A percentile compares a stretch with the other conserved stretches of the same genome.
phyloP scores from a whole-genome alignment of 2,797 vertebrate genomes.

The Anabas testudineus region DNA sequence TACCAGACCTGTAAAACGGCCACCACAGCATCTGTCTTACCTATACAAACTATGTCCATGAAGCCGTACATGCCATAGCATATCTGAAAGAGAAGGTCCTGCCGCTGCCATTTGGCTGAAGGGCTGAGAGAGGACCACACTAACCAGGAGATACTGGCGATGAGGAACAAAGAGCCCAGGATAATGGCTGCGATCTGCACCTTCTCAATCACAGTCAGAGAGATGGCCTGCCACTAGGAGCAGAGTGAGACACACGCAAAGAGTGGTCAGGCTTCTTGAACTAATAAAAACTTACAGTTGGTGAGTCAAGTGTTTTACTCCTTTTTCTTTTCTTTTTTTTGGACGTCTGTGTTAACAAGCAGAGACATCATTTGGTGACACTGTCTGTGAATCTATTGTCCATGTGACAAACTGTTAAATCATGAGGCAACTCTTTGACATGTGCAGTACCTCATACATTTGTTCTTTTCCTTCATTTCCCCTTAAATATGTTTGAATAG shows the following conservation, averaged over 20 bases:
- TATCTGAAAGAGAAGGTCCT: conserved; percentile 93
- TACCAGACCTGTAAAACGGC: neutral
- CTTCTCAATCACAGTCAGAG: conserved; percentile 91
- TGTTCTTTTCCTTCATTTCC: conserved; percentile 25
- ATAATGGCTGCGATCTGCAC: conserved; percentile 92
- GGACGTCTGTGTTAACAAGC: conserved; percentile 7
- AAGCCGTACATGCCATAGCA: conserved; percentile 95
- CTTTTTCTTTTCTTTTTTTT: neutral
- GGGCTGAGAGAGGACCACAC: conserved; percentile 92
- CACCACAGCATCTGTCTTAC: conserved; percentile 70
- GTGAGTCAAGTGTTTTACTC: neutral
- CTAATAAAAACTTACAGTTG: neutral
- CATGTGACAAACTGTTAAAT: conserved; percentile 21
- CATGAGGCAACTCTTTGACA: conserved; percentile 7
- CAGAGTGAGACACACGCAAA: conserved; percentile 5
- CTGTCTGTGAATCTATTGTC: conserved; percentile 13
- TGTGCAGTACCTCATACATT: neutral
- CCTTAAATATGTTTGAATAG: conserved; percentile 17
- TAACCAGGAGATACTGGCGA: conserved; percentile 91
- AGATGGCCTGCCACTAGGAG: conserved; percentile 90
- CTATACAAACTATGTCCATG: conserved; percentile 93
- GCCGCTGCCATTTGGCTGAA: conserved; percentile 91
- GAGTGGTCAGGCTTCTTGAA: neutral
- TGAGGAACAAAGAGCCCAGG: conserved; percentile 90
- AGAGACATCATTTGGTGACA: conserved; percentile 4